Evolutionary conservation across 1,140 invertebrate species (phyloP), one percentile per base, ranked within the genome.

Genomic region (Drosophila orena): DNA sequence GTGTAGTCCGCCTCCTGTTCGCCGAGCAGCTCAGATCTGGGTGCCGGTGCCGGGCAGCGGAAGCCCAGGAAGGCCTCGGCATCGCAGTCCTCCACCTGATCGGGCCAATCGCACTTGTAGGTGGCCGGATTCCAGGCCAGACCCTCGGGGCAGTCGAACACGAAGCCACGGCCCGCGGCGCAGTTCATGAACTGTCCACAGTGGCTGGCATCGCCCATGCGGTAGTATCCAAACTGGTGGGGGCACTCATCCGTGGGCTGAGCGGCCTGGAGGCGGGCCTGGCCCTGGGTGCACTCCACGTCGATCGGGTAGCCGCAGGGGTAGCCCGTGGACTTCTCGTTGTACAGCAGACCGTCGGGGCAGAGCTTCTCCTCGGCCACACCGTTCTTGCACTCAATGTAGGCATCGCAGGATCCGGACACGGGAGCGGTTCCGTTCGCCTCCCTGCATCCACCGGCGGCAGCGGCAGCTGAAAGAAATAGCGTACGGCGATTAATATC

Each of bases 171-270:
- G n/a, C 97, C 97, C 43, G 95, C 95, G 0, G 95, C 96, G 81
- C 97, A 98, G 79, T 96, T 97, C 92, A 96, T 96, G 90, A 97
- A 98, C 74, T 95, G 94, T 11, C 97, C 96, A 89, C 97, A 98
- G 80, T 97, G 94, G 0, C 93, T 88, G 5, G 93, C 81, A 80
- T 97, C 96, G 2, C 96, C 95, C 52, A 96, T 91, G 72, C 95
- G 94, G 93, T 96, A 98, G 81, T 97, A 96, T 0, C 97, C 97
- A 77, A 96, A 98, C 81, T 97, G 96, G 89, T 97, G 96, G 0
- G 97, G 97, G 86, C 97, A 98, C 6, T 96, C 95, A 0, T 95
- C 95, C 0, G 96, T 96, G 0, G 96, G 94, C 72, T 92, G 90
- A 1, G 92, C 80, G 0, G 80, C 15, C 71, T 92, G 97, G 60